A percentile compares a stretch with the other conserved stretches of the same genome.
phyloP scores from a whole-genome alignment of 2,888 invertebrate genomes.

The Ptycholaimellus sp. region DNA sequence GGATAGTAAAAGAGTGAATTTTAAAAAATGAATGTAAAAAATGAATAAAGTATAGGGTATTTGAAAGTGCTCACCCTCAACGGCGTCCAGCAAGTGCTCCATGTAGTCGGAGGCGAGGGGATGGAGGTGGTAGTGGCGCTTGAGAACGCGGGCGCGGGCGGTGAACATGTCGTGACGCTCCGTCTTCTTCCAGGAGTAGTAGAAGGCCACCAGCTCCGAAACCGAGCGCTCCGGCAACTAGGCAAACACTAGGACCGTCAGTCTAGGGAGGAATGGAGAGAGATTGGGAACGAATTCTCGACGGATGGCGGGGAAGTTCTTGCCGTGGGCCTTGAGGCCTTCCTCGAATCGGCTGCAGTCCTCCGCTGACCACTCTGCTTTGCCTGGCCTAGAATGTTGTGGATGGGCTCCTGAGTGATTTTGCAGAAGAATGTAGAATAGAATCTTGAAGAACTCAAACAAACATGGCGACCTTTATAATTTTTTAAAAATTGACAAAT shows the following conservation, averaged over 20 bases:
- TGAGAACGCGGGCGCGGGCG: conserved; percentile 57
- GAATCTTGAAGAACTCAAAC: too few species aligned
- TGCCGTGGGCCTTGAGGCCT: conserved; percentile 70
- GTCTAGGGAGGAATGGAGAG: background rate
- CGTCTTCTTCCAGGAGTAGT: conserved; percentile 81
- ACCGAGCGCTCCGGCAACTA: conserved; percentile 69
- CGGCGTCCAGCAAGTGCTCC: background rate
- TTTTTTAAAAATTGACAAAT: too few species aligned
- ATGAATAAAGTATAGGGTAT: too few species aligned
- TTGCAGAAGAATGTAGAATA: too few species aligned
- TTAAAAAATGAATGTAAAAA: too few species aligned
- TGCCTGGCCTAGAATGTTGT: too few species aligned
- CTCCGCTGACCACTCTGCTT: conserved; percentile 97
- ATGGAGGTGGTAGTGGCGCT: conserved; percentile 69
- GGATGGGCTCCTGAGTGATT: too few species aligned
- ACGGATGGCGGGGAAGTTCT: conserved; percentile 80
- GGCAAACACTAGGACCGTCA: background rate
- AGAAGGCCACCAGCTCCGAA: conserved; percentile 81
- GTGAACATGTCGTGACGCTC: conserved; percentile 74
- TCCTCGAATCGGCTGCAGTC: conserved; percentile 89
- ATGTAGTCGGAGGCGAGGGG: conserved; percentile 49
- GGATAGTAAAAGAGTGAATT: too few species aligned
- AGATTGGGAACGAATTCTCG: conserved; percentile 42
- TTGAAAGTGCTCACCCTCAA: too few species aligned
- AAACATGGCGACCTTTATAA: too few species aligned